Evolutionary conservation across 2,113 vertebrate genomes (phyloP).

Genomic region (Lasiurus cinereus): DNA sequence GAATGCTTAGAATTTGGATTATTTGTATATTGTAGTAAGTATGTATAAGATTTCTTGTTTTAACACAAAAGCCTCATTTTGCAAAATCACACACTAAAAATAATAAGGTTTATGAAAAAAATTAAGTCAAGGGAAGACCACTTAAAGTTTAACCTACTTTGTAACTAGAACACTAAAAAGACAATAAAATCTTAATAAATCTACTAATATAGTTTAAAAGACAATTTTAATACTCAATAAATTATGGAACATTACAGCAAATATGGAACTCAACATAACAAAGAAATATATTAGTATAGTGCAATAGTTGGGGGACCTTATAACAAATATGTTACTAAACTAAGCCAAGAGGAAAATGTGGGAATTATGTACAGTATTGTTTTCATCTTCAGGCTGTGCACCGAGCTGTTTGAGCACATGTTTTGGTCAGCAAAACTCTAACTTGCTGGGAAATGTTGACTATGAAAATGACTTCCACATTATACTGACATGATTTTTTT

Average conservation of each 20-base stretch:
- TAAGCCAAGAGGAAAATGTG: not conserved
- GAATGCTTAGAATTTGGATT: slow-evolving; percentile 52
- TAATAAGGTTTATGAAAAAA: slow-evolving; percentile 5
- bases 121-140: not conserved
- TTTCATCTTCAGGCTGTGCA: not conserved
- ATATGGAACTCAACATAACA: not conserved
- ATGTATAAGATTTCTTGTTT: not conserved
- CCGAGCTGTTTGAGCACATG: not conserved
- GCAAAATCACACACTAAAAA: slow-evolving; percentile 41
- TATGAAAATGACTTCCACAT: not conserved
- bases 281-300: not conserved
- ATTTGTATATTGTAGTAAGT: not conserved
- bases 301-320: not conserved
- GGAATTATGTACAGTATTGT: rapidly evolving
- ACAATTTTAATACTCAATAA: slow-evolving; percentile 58
- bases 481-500: not conserved
- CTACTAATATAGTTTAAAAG: slow-evolving; percentile 50
- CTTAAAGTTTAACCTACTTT: not conserved
- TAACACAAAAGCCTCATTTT: not conserved
- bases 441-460: not conserved
- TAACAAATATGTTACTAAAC: not conserved
- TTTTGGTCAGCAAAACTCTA: not conserved
- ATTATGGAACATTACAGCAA: slow-evolving; percentile 32
- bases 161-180: slow-evolving; percentile 30
- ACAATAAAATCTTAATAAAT: slow-evolving; percentile 39